A percentile compares a stretch with the other conserved stretches of the same genome.
phyloP scores from a whole-genome alignment of 1,140 invertebrate genomes.

The Lasioglossum baleicum region DNA sequence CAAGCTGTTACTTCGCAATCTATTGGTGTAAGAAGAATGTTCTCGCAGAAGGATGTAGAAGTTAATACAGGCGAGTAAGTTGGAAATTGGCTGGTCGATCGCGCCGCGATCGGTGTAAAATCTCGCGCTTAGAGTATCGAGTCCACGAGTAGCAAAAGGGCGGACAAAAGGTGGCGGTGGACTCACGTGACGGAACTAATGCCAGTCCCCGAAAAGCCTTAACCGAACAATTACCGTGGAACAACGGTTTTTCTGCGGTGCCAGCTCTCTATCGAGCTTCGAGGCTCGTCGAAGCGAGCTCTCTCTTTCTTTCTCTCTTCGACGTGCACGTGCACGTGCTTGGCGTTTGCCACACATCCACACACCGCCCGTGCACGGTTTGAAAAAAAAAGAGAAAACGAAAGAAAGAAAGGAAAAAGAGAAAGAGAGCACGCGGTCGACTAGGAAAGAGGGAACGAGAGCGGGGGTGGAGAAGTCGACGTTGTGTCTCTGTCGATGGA shows the following conservation, averaged over 20 bases:
- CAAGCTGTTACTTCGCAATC: too few species aligned
- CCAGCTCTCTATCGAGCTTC: slow-evolving; percentile 13
- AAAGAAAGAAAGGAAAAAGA: neutral
- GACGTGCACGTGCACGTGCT: slow-evolving; percentile 36
- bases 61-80: too few species aligned
- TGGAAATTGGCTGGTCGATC: too few species aligned
- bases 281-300: slow-evolving; percentile 38
- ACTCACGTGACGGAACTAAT: slow-evolving; percentile 19
- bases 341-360: neutral
- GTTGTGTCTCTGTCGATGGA: slow-evolving; percentile 14
- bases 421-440: slow-evolving; percentile 3
- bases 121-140: neutral
- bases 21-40: too few species aligned
- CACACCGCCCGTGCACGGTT: neutral
- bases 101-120: neutral
- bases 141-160: neutral
- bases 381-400: neutral
- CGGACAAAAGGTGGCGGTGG: slow-evolving; percentile 4
- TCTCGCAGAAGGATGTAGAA: too few species aligned
- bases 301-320: neutral
- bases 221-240: slow-evolving; percentile 35
- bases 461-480: slow-evolving; percentile 30
- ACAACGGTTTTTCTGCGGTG: slow-evolving; percentile 16
- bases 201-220: slow-evolving; percentile 21
- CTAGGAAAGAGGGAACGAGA: neutral